Percentiles rank a stretch among this genome's conserved stretches.
Conservation (phyloP, 2,797 vertebrate species). For the Halcyon smyrnensis region DNA sequence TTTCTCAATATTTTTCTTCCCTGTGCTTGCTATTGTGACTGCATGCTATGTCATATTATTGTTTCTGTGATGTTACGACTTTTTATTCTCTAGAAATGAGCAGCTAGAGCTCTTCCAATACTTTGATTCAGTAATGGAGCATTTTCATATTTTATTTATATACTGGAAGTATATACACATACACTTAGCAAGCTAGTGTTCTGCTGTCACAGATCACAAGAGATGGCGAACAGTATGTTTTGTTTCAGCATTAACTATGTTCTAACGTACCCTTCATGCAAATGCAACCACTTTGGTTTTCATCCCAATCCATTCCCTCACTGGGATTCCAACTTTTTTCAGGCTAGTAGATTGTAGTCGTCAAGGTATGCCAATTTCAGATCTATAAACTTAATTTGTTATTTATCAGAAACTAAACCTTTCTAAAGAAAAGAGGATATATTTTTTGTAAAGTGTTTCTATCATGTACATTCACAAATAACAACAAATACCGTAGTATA, state of each 20-base stretch:
- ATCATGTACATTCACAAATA: constrained; percentile 79
- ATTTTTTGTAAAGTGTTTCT: constrained; percentile 86
- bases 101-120: constrained; percentile 65
- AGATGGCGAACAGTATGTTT: constrained; percentile 38
- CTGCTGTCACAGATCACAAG: constrained; percentile 70
- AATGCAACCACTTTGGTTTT: constrained; percentile 48
- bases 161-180: constrained; percentile 52
- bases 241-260: constrained; percentile 34
- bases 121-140: constrained; percentile 72
- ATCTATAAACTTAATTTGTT: constrained; percentile 80
- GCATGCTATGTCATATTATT: constrained; percentile 80
- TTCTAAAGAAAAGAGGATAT: constrained; percentile 84
- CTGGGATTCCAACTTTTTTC: constrained; percentile 72
- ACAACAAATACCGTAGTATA: constrained; percentile 63
- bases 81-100: constrained; percentile 72
- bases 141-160: constrained; percentile 77
- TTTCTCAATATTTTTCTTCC: constrained; percentile 77
- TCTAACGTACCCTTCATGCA: constrained; percentile 52
- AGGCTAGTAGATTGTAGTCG: constrained; percentile 72
- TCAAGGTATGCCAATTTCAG: constrained; percentile 78
- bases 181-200: constrained; percentile 70
- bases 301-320: constrained; percentile 55
- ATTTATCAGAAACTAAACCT: constrained; percentile 79
- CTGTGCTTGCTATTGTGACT: constrained; percentile 76
- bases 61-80: constrained; percentile 73